phyloP scores from a whole-genome alignment of 2,888 invertebrate species.

The Unio pictorum region DNA sequence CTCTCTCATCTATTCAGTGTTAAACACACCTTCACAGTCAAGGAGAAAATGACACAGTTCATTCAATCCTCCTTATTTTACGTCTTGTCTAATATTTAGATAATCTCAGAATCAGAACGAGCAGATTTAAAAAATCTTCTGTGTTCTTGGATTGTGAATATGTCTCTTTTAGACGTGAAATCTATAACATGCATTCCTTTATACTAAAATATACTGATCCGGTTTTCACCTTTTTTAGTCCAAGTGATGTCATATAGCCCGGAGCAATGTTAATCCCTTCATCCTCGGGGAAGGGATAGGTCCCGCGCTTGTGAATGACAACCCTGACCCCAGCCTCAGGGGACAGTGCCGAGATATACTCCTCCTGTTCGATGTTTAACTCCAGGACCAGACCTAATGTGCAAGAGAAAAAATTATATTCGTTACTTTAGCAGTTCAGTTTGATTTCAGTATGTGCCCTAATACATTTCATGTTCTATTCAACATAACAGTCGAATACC shows the following conservation, averaged over 20 bases:
- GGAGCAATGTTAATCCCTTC: conserved; percentile 62
- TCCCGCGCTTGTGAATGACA: conserved; percentile 65
- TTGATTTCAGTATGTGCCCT: not conserved
- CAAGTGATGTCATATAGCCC: conserved; percentile 61
- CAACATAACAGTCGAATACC: not conserved
- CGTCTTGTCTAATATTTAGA: no score
- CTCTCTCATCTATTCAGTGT: no score
- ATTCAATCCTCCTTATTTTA: no score
- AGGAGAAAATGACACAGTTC: no score
- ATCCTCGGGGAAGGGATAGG: conserved; percentile 66
- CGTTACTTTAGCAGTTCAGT: not conserved
- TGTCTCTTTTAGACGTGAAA: no score
- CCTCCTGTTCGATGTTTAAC: conserved; percentile 60
- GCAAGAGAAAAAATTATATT: no score
- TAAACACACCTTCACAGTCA: no score
- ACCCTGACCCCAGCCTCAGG: conserved; percentile 69
- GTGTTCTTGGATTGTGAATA: no score
- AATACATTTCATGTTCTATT: not conserved
- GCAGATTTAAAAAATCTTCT: no score
- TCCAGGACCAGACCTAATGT: conserved; percentile 58
- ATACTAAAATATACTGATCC: no score
- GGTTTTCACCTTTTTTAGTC: conserved; percentile 56
- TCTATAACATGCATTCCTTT: no score
- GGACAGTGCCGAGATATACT: conserved; percentile 66
- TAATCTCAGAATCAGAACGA: no score